Base-by-base conservation (phyloP, 2,113 vertebrate genomes). In the Misgurnus mizolepis region DNA sequence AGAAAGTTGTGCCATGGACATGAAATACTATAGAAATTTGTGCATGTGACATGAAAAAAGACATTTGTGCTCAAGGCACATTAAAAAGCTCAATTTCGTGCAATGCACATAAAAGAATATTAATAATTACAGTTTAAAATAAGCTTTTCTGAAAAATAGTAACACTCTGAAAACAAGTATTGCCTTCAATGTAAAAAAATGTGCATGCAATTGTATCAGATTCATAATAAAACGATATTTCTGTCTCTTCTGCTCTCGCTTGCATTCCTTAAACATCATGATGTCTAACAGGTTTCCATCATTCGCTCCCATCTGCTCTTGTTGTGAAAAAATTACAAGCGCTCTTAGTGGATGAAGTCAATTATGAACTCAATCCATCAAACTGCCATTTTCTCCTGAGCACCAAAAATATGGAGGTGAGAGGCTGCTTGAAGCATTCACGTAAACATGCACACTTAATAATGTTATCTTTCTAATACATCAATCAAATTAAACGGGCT, bases 341-440 rank as follows among this genome's bases (percentile, higher is more conserved):
- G 80, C 79, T 84, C 77, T 65, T 80, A 73, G 80, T 84, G 79
- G 78, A 88, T 87, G 82, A 88, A 89, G 86, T 88, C 83, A 86
- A 85, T 91, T 87, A 89, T 82, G 83, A 86, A 87, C 60, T 79
- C 82, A 80, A 90, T 89, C 88, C 87, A 86, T 89, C 86, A 90
- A 79, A 65, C 86, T 85, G 89, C 70, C 83, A 87, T 58, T 60
- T 73, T 82, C 67, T 69, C 67, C 82, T 55, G 50, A 78, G 79
- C 66, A 53, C 74, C 76, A 65, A 55, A 55, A 73, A 71, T 71
- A 64, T 58, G 43, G 70, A 82, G 86, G 53, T 85, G 47, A 39
- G 78, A 60, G 75, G 45, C 55, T 77, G 47, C 18, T 76, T 50
- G 45, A 76, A 76, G 22, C 73, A 64, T 50, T 22, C 22, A 17